Evolutionary conservation across 2,888 invertebrate genomes (phyloP).

Genomic region (Drosophila picticornis): DNA sequence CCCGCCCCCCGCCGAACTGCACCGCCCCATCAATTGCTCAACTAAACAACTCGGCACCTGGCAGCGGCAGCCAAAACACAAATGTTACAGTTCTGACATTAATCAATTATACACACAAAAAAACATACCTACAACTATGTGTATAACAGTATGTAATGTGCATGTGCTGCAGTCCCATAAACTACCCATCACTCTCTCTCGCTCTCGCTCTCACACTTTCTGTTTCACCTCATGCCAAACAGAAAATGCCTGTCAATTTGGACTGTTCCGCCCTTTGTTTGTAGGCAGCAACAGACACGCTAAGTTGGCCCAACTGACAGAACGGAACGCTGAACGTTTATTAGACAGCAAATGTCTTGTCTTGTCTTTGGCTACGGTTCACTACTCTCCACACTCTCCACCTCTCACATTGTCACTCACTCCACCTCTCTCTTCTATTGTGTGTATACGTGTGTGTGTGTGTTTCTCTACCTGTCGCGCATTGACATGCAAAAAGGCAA

Average conservation of each 20-base stretch:
- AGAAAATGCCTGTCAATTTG: slow-evolving; percentile 58
- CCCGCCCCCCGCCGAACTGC: background rate
- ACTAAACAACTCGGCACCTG: slow-evolving; percentile 73
- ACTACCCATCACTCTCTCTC: slow-evolving; percentile 5
- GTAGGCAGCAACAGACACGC: slow-evolving; percentile 63
- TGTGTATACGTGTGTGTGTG: slow-evolving; percentile 7
- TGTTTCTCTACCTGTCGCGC: slow-evolving; percentile 72
- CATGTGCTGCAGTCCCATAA: slow-evolving; percentile 35
- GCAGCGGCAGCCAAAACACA: slow-evolving; percentile 60
- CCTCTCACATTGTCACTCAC: background rate
- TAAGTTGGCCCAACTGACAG: slow-evolving; percentile 61
- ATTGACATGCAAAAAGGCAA: slow-evolving; percentile 76
- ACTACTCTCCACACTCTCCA: slow-evolving; percentile 1
- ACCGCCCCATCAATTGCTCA: slow-evolving; percentile 53
- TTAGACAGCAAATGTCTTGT: slow-evolving; percentile 76
- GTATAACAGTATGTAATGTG: slow-evolving; percentile 26
- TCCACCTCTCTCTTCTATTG: background rate
- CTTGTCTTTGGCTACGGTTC: slow-evolving; percentile 17
- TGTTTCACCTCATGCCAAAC: background rate
- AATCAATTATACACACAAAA: slow-evolving; percentile 62
- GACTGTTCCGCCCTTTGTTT: slow-evolving; percentile 56
- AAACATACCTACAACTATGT: slow-evolving; percentile 7
- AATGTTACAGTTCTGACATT: slow-evolving; percentile 72
- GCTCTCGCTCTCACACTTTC: background rate
- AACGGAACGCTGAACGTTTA: slow-evolving; percentile 70